Evolutionary conservation across 1,140 invertebrate genomes (phyloP).

Genomic region (Battus philenor): DNA sequence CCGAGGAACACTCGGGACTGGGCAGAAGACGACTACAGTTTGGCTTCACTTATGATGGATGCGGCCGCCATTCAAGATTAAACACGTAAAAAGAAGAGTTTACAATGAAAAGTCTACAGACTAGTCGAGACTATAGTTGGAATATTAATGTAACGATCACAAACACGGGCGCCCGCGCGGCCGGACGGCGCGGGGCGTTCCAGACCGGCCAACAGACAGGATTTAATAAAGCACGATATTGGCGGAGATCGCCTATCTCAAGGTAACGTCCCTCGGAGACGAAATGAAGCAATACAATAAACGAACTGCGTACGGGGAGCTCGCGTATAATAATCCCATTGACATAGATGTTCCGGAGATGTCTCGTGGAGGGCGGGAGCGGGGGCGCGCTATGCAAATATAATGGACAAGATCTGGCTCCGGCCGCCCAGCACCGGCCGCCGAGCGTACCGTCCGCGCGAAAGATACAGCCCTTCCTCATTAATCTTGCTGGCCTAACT

Average conservation of each 20-base stretch:
- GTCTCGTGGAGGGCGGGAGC: neutral
- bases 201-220: neutral
- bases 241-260: neutral
- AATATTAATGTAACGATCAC: too few relatives aligned
- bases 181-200: neutral
- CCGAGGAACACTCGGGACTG: too few relatives aligned
- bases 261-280: constrained; percentile 6
- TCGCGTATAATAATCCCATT: constrained; percentile 24
- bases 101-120: too few relatives aligned
- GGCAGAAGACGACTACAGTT: too few relatives aligned
- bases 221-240: constrained; percentile 3
- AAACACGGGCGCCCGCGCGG: neutral
- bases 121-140: too few relatives aligned
- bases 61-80: too few relatives aligned
- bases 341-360: constrained; percentile 15
- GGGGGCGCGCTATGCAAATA: constrained; percentile 38
- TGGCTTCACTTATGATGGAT: too few relatives aligned
- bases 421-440: constrained; percentile 23
- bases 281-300: constrained; percentile 6
- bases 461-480: too few relatives aligned
- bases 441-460: constrained; percentile 20
- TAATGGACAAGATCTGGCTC: constrained; percentile 39
- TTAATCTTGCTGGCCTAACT: too few relatives aligned
- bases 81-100: too few relatives aligned
- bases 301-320: constrained; percentile 1